Evolutionary conservation across 2,113 vertebrate genomes (phyloP), one percentile per base, ranked within the genome.

Genomic region (Ptyas mucosa): DNA sequence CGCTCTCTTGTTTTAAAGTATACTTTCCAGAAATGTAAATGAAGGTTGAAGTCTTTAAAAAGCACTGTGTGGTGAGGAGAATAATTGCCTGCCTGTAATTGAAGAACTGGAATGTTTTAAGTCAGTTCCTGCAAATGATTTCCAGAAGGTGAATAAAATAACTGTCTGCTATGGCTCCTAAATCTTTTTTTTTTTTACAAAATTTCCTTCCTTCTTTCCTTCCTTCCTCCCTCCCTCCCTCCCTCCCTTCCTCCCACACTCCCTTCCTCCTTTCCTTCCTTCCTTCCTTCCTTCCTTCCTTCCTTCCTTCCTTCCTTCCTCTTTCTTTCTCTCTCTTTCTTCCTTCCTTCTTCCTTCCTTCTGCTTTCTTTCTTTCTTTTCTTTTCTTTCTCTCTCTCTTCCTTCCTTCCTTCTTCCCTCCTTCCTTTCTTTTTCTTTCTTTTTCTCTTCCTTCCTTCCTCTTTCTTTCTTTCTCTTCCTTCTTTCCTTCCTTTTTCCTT

Each of bases 401-500:
- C 51, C 10, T 52, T 52, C 51, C 10, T 52, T 12, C 52, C 2
- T 52, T 52, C 51, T 11, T 52, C 10, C 0, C 11, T 52, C 10
- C 52, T 52, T 52, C 10, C 10, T 52, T 12, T 52, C 11, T 52
- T 12, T 52, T 11, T 52, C 6, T 7, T 55, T 7, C 23, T 46
- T 39, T 87, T 24, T 87, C 12, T 26, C 9, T 26, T 5, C 21
- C 20, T 39, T 81, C 39, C 39, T 49, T 49, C 46, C 46, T 3
- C 43, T 46, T 46, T 46, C n/a, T n/a, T 46, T 46, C 43, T 46
- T 10, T 10, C 9, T 46, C 9, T 52, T 10, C 1, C 51, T 52
- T 10, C 1, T 6, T 52, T 10, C 5, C 5, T 49, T 49, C 5
- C 5, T 52, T 52, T 0, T 52, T 0, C 11, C 0, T 12, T 10